A percentile compares a stretch with the other conserved stretches of the same genome.
These are phyloP conservation scores for Syrista parreyssii DNA, from an alignment of 2,888 invertebrate species.

Conservation along the genomic window DNA sequence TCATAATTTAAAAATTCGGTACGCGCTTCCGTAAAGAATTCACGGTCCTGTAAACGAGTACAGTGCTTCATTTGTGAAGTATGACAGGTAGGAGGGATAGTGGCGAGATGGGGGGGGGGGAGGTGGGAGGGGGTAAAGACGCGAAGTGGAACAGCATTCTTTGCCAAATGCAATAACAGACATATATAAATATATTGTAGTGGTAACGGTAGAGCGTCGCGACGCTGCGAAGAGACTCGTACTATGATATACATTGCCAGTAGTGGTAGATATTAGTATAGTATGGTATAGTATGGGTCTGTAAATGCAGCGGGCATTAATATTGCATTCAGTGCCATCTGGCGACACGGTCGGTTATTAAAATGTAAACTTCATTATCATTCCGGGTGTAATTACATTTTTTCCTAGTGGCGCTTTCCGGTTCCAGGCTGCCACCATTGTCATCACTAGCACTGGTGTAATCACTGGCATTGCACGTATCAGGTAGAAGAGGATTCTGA, in stretches of 20 bases:
- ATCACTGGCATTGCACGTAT: not conserved
- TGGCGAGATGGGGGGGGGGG: not conserved
- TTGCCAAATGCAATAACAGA: constrained; percentile 42
- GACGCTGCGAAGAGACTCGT: not conserved
- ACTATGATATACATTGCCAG: not conserved
- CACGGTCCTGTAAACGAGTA: not conserved
- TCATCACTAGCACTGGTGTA: not conserved
- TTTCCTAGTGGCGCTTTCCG: constrained; percentile 17
- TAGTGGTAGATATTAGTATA: not conserved
- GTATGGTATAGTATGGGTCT: not conserved
- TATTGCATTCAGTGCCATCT: constrained; percentile 50
- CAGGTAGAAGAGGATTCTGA: not conserved
- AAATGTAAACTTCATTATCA: constrained; percentile 54
- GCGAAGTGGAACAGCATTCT: constrained; percentile 40
- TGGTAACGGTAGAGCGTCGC: not conserved
- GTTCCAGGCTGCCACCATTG: not conserved
- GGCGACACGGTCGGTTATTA: constrained; percentile 49
- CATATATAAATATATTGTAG: constrained; percentile 16
- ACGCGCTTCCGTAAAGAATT: not conserved
- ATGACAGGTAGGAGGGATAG: not conserved
- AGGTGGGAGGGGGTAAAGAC: constrained; percentile 19
- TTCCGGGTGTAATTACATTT: constrained; percentile 49
- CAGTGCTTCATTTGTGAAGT: not conserved
- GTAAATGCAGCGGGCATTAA: constrained; percentile 40
- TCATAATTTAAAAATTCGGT: not conserved